Conservation (phyloP, 2,113 vertebrate species). For the Dinomys branickii region DNA sequence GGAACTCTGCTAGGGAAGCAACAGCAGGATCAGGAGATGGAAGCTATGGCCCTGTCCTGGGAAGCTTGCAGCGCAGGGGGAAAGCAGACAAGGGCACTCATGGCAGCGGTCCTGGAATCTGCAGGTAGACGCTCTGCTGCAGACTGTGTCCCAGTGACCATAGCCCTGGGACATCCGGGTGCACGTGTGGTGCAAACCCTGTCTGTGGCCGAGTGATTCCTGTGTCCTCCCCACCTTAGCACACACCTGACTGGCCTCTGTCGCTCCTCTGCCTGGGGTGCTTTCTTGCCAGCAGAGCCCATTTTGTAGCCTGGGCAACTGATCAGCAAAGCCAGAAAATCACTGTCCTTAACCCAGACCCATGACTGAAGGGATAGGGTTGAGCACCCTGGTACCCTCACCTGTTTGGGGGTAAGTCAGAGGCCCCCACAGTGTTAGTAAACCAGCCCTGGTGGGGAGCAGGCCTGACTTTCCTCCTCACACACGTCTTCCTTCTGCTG, state of each 20-base stretch:
- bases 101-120: fast-evolving
- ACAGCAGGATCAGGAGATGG: fast-evolving
- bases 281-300: background rate
- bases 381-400: fast-evolving
- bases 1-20: too few relatives aligned
- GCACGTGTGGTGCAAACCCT: background rate
- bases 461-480: background rate
- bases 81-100: background rate
- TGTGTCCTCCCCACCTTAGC: fast-evolving
- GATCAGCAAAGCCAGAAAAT: background rate
- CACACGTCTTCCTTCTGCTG: too few relatives aligned
- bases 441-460: background rate
- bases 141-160: background rate
- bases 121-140: background rate
- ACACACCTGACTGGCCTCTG: background rate
- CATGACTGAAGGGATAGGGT: background rate
- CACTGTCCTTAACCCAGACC: fast-evolving
- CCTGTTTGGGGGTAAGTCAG: too few relatives aligned
- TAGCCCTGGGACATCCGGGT: background rate
- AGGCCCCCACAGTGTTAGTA: background rate
- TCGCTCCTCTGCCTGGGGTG: background rate
- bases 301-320: fast-evolving
- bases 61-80: background rate
- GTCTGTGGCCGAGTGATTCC: background rate
- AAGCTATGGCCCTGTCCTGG: background rate